Conservation (phyloP, 2,797 vertebrate genomes). For the Linurgus olivaceus region DNA sequence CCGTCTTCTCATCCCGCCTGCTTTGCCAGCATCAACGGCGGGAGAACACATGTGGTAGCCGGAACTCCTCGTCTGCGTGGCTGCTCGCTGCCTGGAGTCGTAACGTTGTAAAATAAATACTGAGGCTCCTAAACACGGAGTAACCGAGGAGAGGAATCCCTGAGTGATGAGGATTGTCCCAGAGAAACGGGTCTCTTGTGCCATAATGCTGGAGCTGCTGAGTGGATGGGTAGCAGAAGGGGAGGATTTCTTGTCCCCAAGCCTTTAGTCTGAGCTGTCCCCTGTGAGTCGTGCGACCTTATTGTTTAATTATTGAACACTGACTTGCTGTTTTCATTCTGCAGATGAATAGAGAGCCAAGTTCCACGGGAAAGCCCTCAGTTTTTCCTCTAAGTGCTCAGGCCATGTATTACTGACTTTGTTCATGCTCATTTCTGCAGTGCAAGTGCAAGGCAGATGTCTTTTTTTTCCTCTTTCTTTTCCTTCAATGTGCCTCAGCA, state of each 20-base stretch:
- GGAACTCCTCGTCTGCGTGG: not conserved
- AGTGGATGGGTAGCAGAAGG: accelerated
- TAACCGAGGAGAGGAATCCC: accelerated
- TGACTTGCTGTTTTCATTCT: not conserved
- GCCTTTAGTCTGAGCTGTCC: not conserved
- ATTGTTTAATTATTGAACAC: not conserved
- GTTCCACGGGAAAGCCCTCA: not conserved
- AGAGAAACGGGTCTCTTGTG: not conserved
- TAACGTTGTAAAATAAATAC: accelerated
- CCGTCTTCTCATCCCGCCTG: not conserved
- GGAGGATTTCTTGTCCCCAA: not conserved
- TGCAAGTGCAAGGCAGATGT: not conserved
- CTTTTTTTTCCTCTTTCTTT: not conserved
- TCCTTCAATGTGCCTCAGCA: not conserved
- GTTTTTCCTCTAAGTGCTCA: not conserved
- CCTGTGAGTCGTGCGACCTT: not conserved
- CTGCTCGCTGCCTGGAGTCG: not conserved
- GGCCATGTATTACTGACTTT: not conserved
- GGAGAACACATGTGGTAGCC: accelerated
- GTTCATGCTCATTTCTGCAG: not conserved
- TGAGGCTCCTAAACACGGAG: not conserved
- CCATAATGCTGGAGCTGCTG: not conserved
- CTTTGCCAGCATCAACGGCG: not conserved
- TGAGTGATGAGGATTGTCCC: not conserved
- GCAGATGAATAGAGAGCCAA: not conserved